Conservation (phyloP, 1,140 invertebrate genomes). For the Vollenhovia emeryi region DNA sequence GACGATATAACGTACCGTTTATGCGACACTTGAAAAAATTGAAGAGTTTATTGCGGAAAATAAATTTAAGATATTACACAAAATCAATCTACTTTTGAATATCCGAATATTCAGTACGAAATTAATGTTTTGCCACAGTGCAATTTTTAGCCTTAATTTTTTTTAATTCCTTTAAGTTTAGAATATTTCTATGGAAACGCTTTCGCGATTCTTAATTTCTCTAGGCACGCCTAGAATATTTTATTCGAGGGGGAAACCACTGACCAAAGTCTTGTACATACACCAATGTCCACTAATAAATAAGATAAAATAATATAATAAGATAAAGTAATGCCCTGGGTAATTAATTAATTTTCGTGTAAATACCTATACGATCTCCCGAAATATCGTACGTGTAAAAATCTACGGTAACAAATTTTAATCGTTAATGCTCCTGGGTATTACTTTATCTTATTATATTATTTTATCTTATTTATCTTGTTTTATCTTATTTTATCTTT, state of each 20-base stretch:
- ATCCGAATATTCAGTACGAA: not conserved
- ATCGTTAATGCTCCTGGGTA: conserved; percentile 47
- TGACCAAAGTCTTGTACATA: too few relatives aligned
- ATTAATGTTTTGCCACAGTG: not conserved
- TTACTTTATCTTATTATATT: too few relatives aligned
- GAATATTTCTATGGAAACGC: not conserved
- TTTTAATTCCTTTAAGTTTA: not conserved
- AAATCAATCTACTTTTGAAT: not conserved
- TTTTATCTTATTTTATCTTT: too few relatives aligned
- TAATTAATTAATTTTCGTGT: conserved; percentile 50
- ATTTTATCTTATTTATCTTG: too few relatives aligned
- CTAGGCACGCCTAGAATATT: not conserved
- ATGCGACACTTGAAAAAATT: not conserved
- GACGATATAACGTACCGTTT: not conserved
- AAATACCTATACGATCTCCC: conserved; percentile 40
- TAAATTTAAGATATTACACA: conserved; percentile 3
- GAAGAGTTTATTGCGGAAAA: not conserved
- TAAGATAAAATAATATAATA: too few relatives aligned
- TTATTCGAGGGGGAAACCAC: too few relatives aligned
- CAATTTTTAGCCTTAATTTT: not conserved
- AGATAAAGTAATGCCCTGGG: too few relatives aligned
- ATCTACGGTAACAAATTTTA: conserved; percentile 45
- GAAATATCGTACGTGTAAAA: conserved; percentile 33
- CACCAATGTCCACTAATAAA: too few relatives aligned
- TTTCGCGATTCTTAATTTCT: not conserved